Percentiles rank a stretch among this genome's conserved stretches.
These are phyloP conservation scores for Sarcophaga caerulescens DNA, from an alignment of 2,888 invertebrate genomes.

Conservation along the genomic window DNA sequence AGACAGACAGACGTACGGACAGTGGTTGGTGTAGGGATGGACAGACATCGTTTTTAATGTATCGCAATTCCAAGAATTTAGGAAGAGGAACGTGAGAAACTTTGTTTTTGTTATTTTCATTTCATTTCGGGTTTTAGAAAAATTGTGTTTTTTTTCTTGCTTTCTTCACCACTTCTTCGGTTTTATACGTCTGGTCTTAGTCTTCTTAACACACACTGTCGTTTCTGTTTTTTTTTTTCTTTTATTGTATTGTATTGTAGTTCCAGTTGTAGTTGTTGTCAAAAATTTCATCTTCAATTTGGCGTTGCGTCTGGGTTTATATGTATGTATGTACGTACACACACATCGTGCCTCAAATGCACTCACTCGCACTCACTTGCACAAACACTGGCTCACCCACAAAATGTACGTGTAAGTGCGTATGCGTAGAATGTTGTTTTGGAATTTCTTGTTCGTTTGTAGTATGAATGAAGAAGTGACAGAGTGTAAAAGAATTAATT, in stretches of 20 bases:
- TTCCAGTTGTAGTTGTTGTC: slow-evolving; percentile 47
- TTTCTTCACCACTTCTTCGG: slow-evolving; percentile 29
- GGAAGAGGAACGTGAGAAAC: slow-evolving; percentile 81
- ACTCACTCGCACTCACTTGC: not conserved
- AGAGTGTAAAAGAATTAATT: not conserved
- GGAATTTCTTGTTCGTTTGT: not conserved
- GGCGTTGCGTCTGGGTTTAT: slow-evolving; percentile 50
- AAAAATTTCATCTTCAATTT: slow-evolving; percentile 66
- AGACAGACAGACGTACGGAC: slow-evolving; percentile 30
- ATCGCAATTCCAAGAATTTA: slow-evolving; percentile 81
- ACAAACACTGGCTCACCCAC: not conserved
- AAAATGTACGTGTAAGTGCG: slow-evolving; percentile 40
- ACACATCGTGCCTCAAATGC: not conserved
- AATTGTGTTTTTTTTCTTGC: slow-evolving; percentile 61
- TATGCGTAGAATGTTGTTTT: slow-evolving; percentile 48
- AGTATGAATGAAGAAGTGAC: not conserved
- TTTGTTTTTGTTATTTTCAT: slow-evolving; percentile 80
- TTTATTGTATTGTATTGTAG: slow-evolving; percentile 18
- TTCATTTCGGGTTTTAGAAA: slow-evolving; percentile 75
- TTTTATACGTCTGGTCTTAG: not conserved
- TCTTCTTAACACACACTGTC: no score
- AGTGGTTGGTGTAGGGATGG: slow-evolving; percentile 68
- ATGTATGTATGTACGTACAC: not conserved
- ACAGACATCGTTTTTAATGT: slow-evolving; percentile 80
- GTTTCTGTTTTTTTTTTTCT: slow-evolving; percentile 39